Evolutionary conservation across 1,140 invertebrate species (phyloP).

Genomic region (Pseudomyrmex dendroicus): DNA sequence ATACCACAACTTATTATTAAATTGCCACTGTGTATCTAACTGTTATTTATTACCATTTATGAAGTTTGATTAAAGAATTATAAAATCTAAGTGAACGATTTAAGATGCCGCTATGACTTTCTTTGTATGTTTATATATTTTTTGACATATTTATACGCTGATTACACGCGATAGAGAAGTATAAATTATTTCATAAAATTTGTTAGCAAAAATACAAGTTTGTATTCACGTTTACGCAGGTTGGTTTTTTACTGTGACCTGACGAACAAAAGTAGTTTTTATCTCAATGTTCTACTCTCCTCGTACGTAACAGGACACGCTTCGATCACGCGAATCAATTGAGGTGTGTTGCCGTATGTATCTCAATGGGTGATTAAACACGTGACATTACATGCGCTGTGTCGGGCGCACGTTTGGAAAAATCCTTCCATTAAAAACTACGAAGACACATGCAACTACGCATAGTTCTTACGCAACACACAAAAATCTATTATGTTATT

Average conservation of each 20-base stretch:
- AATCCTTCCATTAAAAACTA: constrained; percentile 45
- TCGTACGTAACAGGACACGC: constrained; percentile 35
- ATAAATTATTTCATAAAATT: no score
- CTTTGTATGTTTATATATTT: no score
- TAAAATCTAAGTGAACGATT: no score
- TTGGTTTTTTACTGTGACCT: no score
- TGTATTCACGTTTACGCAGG: no score
- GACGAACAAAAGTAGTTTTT: constrained; percentile 20
- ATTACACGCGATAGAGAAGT: no score
- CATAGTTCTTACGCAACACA: constrained; percentile 2
- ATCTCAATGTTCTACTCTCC: not conserved
- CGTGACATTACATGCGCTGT: constrained; percentile 62
- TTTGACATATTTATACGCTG: no score
- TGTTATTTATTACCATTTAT: not conserved
- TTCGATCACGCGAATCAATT: constrained; percentile 64
- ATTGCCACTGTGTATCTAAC: not conserved
- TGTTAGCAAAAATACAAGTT: no score
- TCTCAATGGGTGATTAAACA: constrained; percentile 66
- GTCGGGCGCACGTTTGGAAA: constrained; percentile 49
- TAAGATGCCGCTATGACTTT: no score
- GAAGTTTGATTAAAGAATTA: not conserved
- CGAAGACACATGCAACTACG: not conserved
- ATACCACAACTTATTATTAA: not conserved
- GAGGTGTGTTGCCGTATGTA: constrained; percentile 65
- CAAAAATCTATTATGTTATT: not conserved